These are phyloP conservation scores for Protaetia brevitarsis DNA, from an alignment of 1,140 invertebrate genomes.

Conservation along the genomic window DNA sequence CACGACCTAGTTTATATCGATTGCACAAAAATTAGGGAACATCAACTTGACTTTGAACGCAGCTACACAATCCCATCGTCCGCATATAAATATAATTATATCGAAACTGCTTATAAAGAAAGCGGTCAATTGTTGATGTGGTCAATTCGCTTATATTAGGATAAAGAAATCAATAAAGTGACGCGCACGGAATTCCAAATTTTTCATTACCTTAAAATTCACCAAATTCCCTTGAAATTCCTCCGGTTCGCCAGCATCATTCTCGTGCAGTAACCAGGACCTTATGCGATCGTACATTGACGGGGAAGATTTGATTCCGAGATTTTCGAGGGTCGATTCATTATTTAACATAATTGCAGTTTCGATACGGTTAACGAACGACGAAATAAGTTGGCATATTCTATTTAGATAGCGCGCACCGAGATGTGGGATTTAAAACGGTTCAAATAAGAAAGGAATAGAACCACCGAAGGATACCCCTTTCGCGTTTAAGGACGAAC, in stretches of 20 bases:
- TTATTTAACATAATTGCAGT: background rate
- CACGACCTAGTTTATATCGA: background rate
- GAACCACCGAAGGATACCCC: too few species aligned
- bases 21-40: background rate
- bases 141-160: background rate
- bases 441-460: too few species aligned
- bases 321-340: background rate
- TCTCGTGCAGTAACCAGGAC: constrained; percentile 35
- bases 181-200: background rate
- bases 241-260: constrained; percentile 25
- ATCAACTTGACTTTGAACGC: background rate
- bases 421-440: too few species aligned
- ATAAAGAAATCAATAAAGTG: background rate
- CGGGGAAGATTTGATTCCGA: constrained; percentile 23
- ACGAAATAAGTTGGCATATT: too few species aligned
- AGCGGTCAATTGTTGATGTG: too few species aligned
- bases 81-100: background rate
- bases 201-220: constrained; percentile 31
- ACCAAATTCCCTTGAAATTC: constrained; percentile 30
- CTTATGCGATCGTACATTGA: constrained; percentile 38
- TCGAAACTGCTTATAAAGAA: background rate
- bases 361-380: too few species aligned
- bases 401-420: too few species aligned
- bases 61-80: background rate
- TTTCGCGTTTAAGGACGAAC: too few species aligned